Percentiles rank a stretch among this genome's conserved stretches.
Conservation (phyloP, 2,888 invertebrate species). For the Rhabditophanes sp. region DNA sequence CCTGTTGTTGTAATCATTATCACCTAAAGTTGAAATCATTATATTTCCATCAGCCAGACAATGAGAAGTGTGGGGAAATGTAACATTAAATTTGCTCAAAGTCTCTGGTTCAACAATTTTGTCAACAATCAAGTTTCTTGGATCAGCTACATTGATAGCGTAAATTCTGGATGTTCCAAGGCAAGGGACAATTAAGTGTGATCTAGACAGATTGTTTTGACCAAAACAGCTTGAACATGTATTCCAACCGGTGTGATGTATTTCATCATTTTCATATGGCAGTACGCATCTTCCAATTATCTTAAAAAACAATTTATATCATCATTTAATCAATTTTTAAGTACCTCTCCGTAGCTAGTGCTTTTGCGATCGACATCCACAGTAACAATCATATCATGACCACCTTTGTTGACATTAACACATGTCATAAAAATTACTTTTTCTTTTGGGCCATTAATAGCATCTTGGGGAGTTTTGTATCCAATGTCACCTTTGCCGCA, state of each 20-base stretch:
- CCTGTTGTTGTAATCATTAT: constrained; percentile 64
- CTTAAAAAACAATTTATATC: constrained; percentile 49
- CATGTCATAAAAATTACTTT: constrained; percentile 75
- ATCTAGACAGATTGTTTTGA: constrained; percentile 6
- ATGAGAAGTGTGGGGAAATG: constrained; percentile 84
- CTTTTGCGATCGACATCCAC: constrained; percentile 78
- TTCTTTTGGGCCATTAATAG: constrained; percentile 69
- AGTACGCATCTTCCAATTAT: constrained; percentile 70
- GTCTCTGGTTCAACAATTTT: constrained; percentile 59
- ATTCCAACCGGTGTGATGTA: constrained; percentile 83
- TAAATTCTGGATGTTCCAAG: constrained; percentile 68
- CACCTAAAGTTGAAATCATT: constrained; percentile 86
- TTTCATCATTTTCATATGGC: constrained; percentile 63
- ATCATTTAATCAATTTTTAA: constrained; percentile 1
- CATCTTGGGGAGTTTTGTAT: constrained; percentile 53
- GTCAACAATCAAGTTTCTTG: constrained; percentile 23
- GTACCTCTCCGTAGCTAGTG: constrained; percentile 64
- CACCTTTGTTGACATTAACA: constrained; percentile 46
- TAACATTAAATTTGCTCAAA: constrained; percentile 60
- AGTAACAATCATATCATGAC: constrained; percentile 73
- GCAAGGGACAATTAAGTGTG: constrained; percentile 63
- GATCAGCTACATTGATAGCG: constrained; percentile 54
- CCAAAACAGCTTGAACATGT: constrained; percentile 17
- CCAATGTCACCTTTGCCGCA: constrained; percentile 47
- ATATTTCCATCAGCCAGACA: constrained; percentile 75